These are phyloP conservation scores for Paracentrotus lividus DNA, from an alignment of 53 echinoderm and acorn worm species.

Conservation along the genomic window DNA sequence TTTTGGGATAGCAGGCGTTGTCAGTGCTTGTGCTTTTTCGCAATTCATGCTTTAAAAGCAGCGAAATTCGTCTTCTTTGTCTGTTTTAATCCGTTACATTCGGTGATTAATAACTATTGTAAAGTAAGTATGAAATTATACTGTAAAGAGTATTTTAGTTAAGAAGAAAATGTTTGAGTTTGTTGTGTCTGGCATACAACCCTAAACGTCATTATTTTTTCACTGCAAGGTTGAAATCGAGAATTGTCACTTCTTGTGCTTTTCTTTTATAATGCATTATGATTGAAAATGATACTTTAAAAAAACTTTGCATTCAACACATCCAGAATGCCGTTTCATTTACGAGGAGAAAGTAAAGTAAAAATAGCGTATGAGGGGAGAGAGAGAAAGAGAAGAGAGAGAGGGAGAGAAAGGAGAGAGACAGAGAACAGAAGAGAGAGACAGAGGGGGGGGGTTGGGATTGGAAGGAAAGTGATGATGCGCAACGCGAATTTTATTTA, in stretches of 20 bases:
- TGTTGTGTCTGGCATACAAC: background rate
- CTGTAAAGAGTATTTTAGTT: background rate
- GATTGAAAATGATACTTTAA: too few species aligned
- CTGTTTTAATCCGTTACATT: background rate
- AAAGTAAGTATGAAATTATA: background rate
- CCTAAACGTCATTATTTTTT: too few species aligned
- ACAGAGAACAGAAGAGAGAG: background rate
- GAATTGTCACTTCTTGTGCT: too few species aligned
- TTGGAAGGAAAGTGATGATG: too few species aligned
- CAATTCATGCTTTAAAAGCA: background rate
- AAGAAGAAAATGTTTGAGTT: background rate
- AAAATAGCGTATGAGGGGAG: background rate
- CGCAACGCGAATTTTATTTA: too few species aligned
- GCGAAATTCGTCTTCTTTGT: background rate
- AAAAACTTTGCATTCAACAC: too few species aligned
- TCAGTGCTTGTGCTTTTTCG: background rate
- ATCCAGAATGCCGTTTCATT: too few species aligned
- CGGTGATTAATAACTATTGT: background rate
- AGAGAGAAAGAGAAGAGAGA: background rate
- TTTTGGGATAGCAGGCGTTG: conserved; percentile 37
- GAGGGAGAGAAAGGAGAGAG: background rate
- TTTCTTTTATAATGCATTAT: too few species aligned
- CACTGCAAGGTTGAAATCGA: too few species aligned
- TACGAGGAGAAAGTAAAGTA: too few species aligned
- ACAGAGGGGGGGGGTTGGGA: background rate